These are phyloP conservation scores for Epinotia brunnichana DNA, from an alignment of 2,888 invertebrate genomes.

Conservation along the genomic window DNA sequence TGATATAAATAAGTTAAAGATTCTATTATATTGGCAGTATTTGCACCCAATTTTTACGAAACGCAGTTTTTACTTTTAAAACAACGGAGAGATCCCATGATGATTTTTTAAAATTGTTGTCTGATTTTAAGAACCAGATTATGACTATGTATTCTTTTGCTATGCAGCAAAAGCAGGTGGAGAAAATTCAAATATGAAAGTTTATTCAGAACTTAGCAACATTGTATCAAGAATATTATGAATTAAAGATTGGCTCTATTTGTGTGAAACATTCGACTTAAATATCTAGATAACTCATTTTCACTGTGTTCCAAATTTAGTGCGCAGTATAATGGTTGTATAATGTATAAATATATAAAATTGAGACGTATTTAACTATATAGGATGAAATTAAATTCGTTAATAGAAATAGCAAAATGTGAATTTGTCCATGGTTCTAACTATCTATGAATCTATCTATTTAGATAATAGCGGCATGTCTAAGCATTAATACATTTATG, in stretches of 20 bases:
- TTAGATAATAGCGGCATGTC: neutral
- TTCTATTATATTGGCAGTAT: too few relatives aligned
- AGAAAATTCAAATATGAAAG: neutral
- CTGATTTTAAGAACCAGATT: neutral
- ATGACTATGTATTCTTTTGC: neutral
- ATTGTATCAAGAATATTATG: slow-evolving; percentile 21
- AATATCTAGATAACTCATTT: neutral
- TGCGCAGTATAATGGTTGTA: too few relatives aligned
- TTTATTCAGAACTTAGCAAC: slow-evolving; percentile 1
- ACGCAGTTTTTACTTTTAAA: neutral
- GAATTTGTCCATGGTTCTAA: too few relatives aligned
- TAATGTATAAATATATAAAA: too few relatives aligned
- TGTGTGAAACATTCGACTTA: neutral
- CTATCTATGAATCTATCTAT: too few relatives aligned
- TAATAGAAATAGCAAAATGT: too few relatives aligned
- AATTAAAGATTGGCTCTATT: slow-evolving; percentile 25
- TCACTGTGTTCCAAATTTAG: neutral
- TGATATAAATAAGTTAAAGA: too few relatives aligned
- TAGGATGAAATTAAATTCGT: too few relatives aligned
- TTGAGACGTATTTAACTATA: neutral
- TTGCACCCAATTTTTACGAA: neutral
- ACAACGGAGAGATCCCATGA: neutral
- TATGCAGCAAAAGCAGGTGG: neutral
- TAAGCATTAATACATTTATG: neutral
- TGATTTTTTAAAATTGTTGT: neutral